Percentiles rank a stretch among this genome's conserved stretches.
phyloP scores from a whole-genome alignment of 2,888 invertebrate species.

The Drosophila kanekoi region DNA sequence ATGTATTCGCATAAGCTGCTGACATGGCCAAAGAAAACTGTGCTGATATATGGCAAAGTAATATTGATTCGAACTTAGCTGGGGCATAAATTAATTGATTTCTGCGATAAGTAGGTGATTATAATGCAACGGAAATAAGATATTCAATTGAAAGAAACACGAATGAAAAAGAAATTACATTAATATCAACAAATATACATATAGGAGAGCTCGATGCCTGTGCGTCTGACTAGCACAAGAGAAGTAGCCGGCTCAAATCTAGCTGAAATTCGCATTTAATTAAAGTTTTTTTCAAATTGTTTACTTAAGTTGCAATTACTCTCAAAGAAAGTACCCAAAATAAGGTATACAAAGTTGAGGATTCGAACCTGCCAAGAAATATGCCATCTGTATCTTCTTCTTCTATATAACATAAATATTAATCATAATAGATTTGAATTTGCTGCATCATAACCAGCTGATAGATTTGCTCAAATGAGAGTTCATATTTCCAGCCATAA shows the following conservation, averaged over 20 bases:
- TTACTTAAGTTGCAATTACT: no score
- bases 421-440: slow-evolving; percentile 62
- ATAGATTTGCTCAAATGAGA: slow-evolving; percentile 17
- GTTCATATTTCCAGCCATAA: slow-evolving; percentile 31
- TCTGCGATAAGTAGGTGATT: slow-evolving; percentile 3
- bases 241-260: no score
- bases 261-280: no score
- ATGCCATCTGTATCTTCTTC: not conserved
- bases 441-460: slow-evolving; percentile 18
- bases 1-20: slow-evolving; percentile 18
- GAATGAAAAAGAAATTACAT: not conserved
- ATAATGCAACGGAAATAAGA: slow-evolving; percentile 1
- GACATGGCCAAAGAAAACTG: slow-evolving; percentile 6
- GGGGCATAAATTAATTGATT: slow-evolving; percentile 12
- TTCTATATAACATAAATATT: slow-evolving; percentile 63
- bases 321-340: no score
- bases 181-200: not conserved
- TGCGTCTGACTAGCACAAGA: no score
- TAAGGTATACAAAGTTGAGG: no score
- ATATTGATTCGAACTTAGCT: not conserved
- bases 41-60: not conserved
- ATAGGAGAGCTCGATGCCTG: no score
- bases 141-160: not conserved
- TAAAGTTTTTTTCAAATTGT: no score
- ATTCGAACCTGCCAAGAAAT: no score